Conservation (phyloP, 37 sponge, comb jelly and placozoan genomes). For the Cladorhizidae sp. region DNA sequence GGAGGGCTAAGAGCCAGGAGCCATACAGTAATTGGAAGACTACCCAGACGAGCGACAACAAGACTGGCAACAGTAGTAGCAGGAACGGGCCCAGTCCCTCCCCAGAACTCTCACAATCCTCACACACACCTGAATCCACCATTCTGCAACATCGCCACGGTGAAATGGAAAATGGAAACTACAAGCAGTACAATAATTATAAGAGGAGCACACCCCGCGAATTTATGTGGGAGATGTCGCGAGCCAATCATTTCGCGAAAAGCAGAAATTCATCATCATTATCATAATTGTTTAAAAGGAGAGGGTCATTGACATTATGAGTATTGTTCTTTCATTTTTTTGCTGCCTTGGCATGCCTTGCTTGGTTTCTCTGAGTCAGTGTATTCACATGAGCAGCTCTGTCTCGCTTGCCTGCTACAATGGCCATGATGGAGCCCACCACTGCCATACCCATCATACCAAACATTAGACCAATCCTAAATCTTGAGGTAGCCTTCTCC, state of each 20-base stretch:
- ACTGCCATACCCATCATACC: conserved; percentile 45
- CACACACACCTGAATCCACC: neutral
- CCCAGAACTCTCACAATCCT: too few species aligned
- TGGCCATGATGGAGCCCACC: conserved; percentile 40
- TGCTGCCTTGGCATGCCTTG: conserved; percentile 5
- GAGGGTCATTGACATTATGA: neutral
- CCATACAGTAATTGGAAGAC: conserved; percentile 50
- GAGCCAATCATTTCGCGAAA: neutral
- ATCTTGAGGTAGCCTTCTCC: conserved; percentile 69
- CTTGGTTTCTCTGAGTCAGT: conserved; percentile 19
- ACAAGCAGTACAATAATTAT: too few species aligned
- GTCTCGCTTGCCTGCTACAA: conserved; percentile 29
- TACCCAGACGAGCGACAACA: conserved; percentile 58
- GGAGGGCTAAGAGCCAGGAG: conserved; percentile 29
- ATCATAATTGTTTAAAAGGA: neutral
- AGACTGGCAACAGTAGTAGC: conserved; percentile 37
- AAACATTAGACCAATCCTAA: conserved; percentile 62
- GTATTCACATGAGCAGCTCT: conserved; percentile 2
- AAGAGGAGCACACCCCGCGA: too few species aligned
- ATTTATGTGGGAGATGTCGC: too few species aligned
- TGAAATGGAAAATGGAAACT: too few species aligned
- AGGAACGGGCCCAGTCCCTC: neutral
- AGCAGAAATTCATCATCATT: neutral
- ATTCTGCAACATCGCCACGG: too few species aligned
- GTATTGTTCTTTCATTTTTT: neutral